phyloP scores from a whole-genome alignment of 1,140 invertebrate species.

The Leguminivora glycinivorella region DNA sequence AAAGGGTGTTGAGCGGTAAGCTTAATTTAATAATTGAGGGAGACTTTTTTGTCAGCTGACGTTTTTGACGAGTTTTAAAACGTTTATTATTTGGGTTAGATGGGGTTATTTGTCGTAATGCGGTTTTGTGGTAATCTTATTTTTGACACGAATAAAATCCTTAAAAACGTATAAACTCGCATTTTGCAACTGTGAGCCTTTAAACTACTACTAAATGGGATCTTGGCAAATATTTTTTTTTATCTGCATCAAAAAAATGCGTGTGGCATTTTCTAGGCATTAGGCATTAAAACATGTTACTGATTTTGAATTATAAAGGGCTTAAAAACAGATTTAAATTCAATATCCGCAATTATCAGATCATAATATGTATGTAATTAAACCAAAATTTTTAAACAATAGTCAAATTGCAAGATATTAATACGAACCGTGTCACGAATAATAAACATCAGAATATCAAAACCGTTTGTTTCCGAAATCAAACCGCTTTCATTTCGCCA shows the following conservation, averaged over 20 bases:
- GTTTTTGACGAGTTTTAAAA: background rate
- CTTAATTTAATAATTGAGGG: conserved; percentile 24
- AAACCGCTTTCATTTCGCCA: conserved; percentile 47
- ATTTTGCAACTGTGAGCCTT: no score
- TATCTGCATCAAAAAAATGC: no score
- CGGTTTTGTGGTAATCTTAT: background rate
- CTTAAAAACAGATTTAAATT: no score
- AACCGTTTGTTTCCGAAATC: conserved; percentile 49
- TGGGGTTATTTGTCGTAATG: background rate
- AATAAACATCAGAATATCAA: conserved; percentile 33
- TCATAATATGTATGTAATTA: no score
- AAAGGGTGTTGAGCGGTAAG: conserved; percentile 25
- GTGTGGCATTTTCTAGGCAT: no score
- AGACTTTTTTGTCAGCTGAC: conserved; percentile 12
- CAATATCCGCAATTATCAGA: no score
- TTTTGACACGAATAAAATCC: background rate
- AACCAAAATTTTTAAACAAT: background rate
- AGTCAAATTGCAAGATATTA: conserved; percentile 5
- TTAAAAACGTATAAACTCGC: background rate
- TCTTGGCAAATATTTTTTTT: no score
- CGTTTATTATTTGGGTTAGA: background rate
- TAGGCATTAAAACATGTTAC: no score
- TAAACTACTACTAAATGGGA: no score
- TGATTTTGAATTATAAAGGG: no score
- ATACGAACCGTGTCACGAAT: conserved; percentile 19